Percentiles rank a stretch among this genome's conserved stretches.
phyloP scores from a whole-genome alignment of 2,888 invertebrate species.

The Erebia palarica region DNA sequence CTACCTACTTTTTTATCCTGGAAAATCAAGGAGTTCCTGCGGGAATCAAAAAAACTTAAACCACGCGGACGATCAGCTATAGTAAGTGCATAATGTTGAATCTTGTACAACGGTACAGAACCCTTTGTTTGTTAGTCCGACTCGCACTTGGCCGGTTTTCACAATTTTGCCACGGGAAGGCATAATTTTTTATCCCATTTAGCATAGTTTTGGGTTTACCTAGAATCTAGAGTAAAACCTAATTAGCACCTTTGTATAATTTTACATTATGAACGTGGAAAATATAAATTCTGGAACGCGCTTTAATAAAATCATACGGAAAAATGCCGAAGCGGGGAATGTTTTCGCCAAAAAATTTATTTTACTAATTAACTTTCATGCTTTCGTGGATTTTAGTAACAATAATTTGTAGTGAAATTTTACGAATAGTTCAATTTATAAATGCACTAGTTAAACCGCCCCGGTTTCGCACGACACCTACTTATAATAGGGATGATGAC shows the following conservation, averaged over 20 bases:
- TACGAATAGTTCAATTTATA: no score
- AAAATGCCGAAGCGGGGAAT: neutral
- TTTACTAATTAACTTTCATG: slow-evolving; percentile 4
- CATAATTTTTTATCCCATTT: slow-evolving; percentile 1
- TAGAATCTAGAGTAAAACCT: neutral
- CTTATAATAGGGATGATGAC: no score
- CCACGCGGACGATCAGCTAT: no score
- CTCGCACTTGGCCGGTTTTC: no score
- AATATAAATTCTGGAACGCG: neutral
- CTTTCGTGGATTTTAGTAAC: neutral
- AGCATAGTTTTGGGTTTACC: neutral
- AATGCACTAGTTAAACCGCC: no score
- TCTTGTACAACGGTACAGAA: no score
- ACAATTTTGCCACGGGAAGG: neutral
- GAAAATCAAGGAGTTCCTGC: no score
- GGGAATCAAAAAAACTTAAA: no score
- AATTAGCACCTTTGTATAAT: slow-evolving; percentile 2
- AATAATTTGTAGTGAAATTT: neutral
- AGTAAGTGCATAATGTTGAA: no score
- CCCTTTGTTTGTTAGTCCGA: no score
- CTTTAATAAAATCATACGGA: neutral
- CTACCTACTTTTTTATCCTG: no score
- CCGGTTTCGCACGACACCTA: no score
- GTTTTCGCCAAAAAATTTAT: neutral
- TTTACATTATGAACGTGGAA: neutral